phyloP scores from a whole-genome alignment of 2,888 invertebrate genomes.

The Lottia gigantea region DNA sequence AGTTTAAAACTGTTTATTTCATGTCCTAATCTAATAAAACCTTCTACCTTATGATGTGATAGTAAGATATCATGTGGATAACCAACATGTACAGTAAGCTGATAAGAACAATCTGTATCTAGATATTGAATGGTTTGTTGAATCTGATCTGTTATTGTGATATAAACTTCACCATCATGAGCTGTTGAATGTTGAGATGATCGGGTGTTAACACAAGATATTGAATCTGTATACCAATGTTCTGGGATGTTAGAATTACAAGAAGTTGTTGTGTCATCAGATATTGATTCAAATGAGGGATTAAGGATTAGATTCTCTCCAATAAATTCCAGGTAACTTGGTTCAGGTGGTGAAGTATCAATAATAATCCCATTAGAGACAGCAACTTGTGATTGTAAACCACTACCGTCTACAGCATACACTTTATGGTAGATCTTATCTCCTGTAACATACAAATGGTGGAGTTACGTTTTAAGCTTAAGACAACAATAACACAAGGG shows the following conservation, averaged over 20 bases:
- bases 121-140: neutral
- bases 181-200: neutral
- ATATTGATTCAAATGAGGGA: slow-evolving; percentile 33
- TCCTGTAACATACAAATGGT: slow-evolving; percentile 28
- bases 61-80: slow-evolving; percentile 17
- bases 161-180: neutral
- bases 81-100: slow-evolving; percentile 17
- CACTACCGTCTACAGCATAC: slow-evolving; percentile 36
- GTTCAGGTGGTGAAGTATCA: slow-evolving; percentile 38
- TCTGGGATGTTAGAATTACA: neutral
- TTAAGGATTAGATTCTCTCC: slow-evolving; percentile 29
- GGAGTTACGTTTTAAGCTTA: no score
- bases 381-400: slow-evolving; percentile 31
- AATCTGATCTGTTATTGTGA: neutral
- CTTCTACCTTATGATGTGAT: slow-evolving; percentile 22
- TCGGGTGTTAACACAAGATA: neutral
- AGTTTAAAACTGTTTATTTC: slow-evolving; percentile 23
- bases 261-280: neutral
- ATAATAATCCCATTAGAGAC: slow-evolving; percentile 43
- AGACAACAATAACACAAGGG: no score
- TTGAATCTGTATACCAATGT: slow-evolving; percentile 8
- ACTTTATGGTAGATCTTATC: slow-evolving; percentile 35
- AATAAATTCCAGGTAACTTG: slow-evolving; percentile 23
- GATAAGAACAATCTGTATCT: slow-evolving; percentile 1
- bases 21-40: slow-evolving; percentile 25